Evolutionary conservation across 37 sponge, comb jelly and placozoan species (phyloP).

Genomic region (Crambe crambe): DNA sequence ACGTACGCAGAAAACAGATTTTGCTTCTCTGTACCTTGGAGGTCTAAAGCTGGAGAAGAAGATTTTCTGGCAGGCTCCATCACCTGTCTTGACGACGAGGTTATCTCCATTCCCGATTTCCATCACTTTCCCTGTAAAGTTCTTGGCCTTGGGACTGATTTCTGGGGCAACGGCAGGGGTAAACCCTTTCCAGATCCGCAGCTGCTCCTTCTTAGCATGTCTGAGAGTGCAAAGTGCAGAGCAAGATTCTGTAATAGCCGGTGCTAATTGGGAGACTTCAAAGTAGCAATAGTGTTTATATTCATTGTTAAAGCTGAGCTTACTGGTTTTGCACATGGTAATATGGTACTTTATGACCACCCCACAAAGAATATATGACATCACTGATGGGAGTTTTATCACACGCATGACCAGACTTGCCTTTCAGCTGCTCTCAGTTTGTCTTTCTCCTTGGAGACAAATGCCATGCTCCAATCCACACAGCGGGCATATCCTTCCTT

Average conservation of each 20-base stretch:
- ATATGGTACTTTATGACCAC: too few species aligned
- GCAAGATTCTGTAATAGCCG: neutral
- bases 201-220: conserved; percentile 69
- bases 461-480: conserved; percentile 97
- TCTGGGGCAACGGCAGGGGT: conserved; percentile 16
- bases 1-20: too few species aligned
- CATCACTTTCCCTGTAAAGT: conserved; percentile 75
- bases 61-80: conserved; percentile 78
- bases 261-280: neutral
- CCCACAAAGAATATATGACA: too few species aligned
- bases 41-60: conserved; percentile 90
- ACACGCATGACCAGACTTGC: too few species aligned
- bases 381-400: too few species aligned
- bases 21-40: conserved; percentile 79
- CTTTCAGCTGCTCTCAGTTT: conserved; percentile 85
- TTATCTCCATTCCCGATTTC: conserved; percentile 94
- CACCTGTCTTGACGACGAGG: conserved; percentile 72
- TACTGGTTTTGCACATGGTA: too few species aligned
- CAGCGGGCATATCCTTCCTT: conserved; percentile 92
- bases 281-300: neutral
- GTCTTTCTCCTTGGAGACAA: conserved; percentile 74
- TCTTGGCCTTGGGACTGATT: conserved; percentile 32
- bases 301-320: neutral
- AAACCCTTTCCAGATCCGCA: conserved; percentile 78
- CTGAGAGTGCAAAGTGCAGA: conserved; percentile 10